These are phyloP conservation scores for Cacoxenus indagator DNA, from an alignment of 2,888 invertebrate genomes.

Conservation along the genomic window DNA sequence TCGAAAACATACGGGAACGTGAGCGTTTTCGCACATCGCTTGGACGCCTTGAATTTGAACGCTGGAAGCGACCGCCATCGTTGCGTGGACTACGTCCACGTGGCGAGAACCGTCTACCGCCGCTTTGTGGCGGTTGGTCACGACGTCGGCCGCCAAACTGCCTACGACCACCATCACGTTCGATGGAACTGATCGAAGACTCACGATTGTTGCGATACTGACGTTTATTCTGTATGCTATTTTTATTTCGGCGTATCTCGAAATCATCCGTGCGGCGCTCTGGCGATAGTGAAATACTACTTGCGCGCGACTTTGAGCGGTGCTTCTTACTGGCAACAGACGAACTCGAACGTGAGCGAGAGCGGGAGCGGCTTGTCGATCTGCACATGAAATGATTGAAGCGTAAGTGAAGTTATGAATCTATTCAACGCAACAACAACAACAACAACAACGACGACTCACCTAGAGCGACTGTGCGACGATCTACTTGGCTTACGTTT, in stretches of 20 bases:
- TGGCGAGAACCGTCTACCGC: conserved; percentile 55
- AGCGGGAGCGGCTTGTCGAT: conserved; percentile 55
- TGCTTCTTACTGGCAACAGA: conserved; percentile 66
- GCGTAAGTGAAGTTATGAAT: too few species aligned
- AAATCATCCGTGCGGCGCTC: conserved; percentile 74
- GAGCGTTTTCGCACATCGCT: conserved; percentile 64
- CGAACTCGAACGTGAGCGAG: conserved; percentile 53
- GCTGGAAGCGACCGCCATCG: conserved; percentile 55
- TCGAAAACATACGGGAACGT: conserved; percentile 65
- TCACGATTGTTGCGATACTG: conserved; percentile 90
- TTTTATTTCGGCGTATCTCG: conserved; percentile 82
- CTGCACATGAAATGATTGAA: too few species aligned
- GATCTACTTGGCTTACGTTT: conserved; percentile 36
- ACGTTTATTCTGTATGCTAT: conserved; percentile 88
- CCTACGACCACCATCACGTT: conserved; percentile 59
- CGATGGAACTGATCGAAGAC: conserved; percentile 75
- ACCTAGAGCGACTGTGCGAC: conserved; percentile 52
- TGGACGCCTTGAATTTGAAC: conserved; percentile 66
- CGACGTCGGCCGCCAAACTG: conserved; percentile 57
- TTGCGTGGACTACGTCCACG: conserved; percentile 59
- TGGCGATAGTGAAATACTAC: conserved; percentile 67
- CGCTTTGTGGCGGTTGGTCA: conserved; percentile 52
- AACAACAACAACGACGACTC: conserved; percentile 7
- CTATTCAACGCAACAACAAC: too few species aligned
- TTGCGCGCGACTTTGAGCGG: conserved; percentile 67